These are phyloP conservation scores for Cydia splendana DNA, from an alignment of 1,140 invertebrate species.

Conservation along the genomic window DNA sequence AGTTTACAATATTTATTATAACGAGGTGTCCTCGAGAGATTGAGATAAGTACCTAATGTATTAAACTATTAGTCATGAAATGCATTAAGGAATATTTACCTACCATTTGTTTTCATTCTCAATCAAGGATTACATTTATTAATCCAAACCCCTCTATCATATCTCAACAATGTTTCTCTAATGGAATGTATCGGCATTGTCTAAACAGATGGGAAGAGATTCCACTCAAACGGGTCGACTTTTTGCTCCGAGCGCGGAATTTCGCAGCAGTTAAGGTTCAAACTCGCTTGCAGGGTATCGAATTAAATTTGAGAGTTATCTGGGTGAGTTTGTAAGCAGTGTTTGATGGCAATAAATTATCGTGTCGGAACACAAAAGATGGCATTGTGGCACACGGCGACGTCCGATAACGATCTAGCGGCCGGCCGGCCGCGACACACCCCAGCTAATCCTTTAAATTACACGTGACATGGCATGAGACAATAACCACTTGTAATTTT, in stretches of 20 bases:
- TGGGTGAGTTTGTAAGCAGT: conserved; percentile 58
- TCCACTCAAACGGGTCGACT: not conserved
- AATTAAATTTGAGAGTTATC: conserved; percentile 59
- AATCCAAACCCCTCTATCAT: not conserved
- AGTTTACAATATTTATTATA: no score
- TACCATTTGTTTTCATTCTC: not conserved
- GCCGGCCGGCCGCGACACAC: conserved; percentile 40
- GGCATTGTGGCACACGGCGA: conserved; percentile 70
- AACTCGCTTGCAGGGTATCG: conserved; percentile 37
- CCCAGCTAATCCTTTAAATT: conserved; percentile 52
- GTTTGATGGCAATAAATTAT: conserved; percentile 73
- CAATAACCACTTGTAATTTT: conserved; percentile 22
- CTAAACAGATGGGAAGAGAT: conserved; percentile 25
- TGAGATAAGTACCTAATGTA: conserved; percentile 30
- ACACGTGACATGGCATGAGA: conserved; percentile 34
- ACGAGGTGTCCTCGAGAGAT: no score
- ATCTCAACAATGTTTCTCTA: conserved; percentile 11
- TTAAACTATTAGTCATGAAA: conserved; percentile 53
- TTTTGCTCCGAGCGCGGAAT: conserved; percentile 16
- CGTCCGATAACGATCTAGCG: conserved; percentile 64
- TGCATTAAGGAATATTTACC: conserved; percentile 53
- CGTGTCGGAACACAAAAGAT: conserved; percentile 72
- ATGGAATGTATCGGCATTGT: conserved; percentile 31
- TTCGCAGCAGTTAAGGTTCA: conserved; percentile 21
- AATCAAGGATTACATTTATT: conserved; percentile 17